Base-by-base conservation (phyloP, 2,888 invertebrate genomes). In the Priocnemis perturbator region DNA sequence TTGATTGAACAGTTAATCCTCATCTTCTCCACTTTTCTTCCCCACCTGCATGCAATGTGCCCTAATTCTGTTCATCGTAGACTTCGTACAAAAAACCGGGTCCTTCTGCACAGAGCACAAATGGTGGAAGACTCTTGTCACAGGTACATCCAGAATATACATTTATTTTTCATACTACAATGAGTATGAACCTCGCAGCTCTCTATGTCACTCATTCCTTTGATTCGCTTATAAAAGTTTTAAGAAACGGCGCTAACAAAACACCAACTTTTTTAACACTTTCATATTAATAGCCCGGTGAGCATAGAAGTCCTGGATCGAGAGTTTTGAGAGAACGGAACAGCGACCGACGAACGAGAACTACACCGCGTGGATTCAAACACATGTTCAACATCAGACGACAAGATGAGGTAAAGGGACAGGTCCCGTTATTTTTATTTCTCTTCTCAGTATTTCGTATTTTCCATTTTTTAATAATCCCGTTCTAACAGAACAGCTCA, bases 21-120 rank as follows among this genome's bases (percentile, higher is more conserved):
- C 21, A 23, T 19, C 20, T 52, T 5, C 19, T n/a, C n/a, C n/a
- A n/a, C 9, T 3, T 45, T 19, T 56, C 53, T 2, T 53, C 19
- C 2, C 7, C n/a, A 59, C 4, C 0, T 30, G 48, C 48, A 53
- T 17, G 59, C 4, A 50, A 23, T 17, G 15, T 47, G 11, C 17
- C 9, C 2, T 14, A 19, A 48, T 23, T 48, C 15, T 44, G 45
- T 45, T 60, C 47, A 15, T 77, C 74, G 71, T 93, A 94, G 87
- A 95, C 94, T 0, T 93, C 94, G 0, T 96, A 96, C 87, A 95
- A 95, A 90, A 94, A 93, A 83, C 96, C 96, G 0, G 96, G 96
- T 0, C 96, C 96, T 56, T 96, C 96, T 23, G 96, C 96, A 0
- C 96, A 96, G 0, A 95, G 95, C 89, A 96, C 95, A 89, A 94